Base-by-base conservation (phyloP, 1,140 invertebrate genomes). In the Pseudachorutes palmiensis region DNA sequence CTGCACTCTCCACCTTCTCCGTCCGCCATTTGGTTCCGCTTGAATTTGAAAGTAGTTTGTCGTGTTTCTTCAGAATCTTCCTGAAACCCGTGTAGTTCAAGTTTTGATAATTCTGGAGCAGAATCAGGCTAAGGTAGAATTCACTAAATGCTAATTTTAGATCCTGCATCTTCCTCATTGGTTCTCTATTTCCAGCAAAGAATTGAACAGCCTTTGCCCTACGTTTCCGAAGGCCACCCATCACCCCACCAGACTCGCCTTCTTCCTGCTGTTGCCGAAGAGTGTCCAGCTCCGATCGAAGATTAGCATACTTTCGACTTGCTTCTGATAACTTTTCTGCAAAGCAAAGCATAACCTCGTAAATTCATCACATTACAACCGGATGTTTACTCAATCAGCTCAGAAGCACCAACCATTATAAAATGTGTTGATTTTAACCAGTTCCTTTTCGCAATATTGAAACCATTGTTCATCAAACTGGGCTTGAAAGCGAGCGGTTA, bases 51-150 rank as follows among this genome's bases (percentile, higher is more conserved):
- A 72, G 45, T 45, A 98, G 90, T 85, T 99, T 99, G 80, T 99
- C 97, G 79, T 99, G 96, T 80, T 99, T 99, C 78, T 99, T 99
- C n/a, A 99, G 83, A 77, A 99, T 99, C 81, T 99, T 99, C 67
- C 96, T 85, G 81, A 99, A 99, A 1, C 97, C 97, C 16, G 96
- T 98, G 75, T 94, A 97, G 81, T 99, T 99, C 22, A 99, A 81
- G 79, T 95, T 97, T 76, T 91, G 89, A 76, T 91, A 92, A 75
- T 91, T 92, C 75, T 91, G 89, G 57, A 92, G 81, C 1, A 99
- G 82, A 73, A 99, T 96, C 24, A 99, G 76, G 22, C 92, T 97
- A 1, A 99, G 82, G 78, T 99, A 99, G 80, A 98, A 99, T 82
- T 99, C 97, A 75, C 93, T 97, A 78, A 98, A 99, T 0, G 96